Percentiles rank a stretch among this genome's conserved stretches.
Evolutionary conservation across 2,113 vertebrate species (phyloP).

Genomic region (Eretmochelys imbricata): DNA sequence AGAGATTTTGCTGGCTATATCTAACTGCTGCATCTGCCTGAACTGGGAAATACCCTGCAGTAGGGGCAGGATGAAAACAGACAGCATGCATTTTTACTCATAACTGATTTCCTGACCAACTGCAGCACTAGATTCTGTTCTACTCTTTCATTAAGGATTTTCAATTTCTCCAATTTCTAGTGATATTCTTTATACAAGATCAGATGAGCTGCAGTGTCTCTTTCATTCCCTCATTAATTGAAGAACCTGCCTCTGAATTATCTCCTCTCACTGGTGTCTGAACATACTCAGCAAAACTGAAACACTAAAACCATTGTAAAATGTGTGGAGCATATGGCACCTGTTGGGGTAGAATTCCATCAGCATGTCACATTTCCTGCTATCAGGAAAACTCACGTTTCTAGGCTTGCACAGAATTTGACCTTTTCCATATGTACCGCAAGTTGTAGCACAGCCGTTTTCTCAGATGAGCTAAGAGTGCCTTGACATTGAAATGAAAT

Average conservation of each 20-base stretch:
- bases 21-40: neutral
- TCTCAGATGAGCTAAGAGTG: neutral
- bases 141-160: conserved; percentile 21
- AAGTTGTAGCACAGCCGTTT: neutral
- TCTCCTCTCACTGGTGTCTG: neutral
- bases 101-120: conserved; percentile 1
- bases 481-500: neutral
- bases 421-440: neutral
- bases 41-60: neutral
- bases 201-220: neutral
- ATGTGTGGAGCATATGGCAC: neutral
- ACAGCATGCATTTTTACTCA: neutral
- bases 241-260: conserved; percentile 13
- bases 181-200: neutral
- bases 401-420: neutral
- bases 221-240: neutral
- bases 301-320: neutral
- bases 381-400: conserved; percentile 5
- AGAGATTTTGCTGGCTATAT: neutral
- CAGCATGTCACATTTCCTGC: neutral
- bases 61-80: neutral
- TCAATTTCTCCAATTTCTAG: neutral
- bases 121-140: conserved; percentile 1
- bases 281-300: conserved; percentile 32
- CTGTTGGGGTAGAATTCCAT: neutral